Evolutionary conservation across 2,888 invertebrate genomes (phyloP), one percentile per base, ranked within the genome.

Genomic region (Peribatodes rhomboidaria): DNA sequence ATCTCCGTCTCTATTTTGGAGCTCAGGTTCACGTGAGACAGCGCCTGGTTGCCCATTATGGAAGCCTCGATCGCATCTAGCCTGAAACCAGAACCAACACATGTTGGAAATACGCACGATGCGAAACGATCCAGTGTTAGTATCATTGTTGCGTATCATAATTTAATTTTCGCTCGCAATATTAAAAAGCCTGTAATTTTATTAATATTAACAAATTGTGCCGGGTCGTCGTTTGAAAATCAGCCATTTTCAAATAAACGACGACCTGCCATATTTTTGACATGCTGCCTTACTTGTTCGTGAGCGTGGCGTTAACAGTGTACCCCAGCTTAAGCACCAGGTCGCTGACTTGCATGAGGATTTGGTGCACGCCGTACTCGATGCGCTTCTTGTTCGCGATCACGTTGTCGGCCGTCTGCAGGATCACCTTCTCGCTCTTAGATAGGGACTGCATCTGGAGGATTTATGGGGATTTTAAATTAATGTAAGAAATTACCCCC

Each of bases 351-450:
- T 97, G 97, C 53, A 96, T 87, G 37, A 97, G 88, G 67, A 98
- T 96, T 85, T 97, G 97, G 77, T 97, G 96, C 0, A 97, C 96
- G 7, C 97, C 97, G 77, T 97, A 97, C 80, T 98, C 98, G 13
- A 98, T 95, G 46, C 97, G 94, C 57, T 97, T 95, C 86, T 97
- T 98, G 1, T 96, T 97, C 65, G 97, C 97, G 79, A 97, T 85
- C 35, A 98, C 97, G 80, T 96, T 96, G 88, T 98, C 98, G 0
- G 97, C 97, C 46, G 97, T 98, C 79, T 97, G 96, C 53, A 97
- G 92, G 86, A 98, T 94, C 2, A 98, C 95, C 71, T 96, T 95
- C 80, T 97, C 97, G 63, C 96, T 95, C 81, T 96, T 97, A 1
- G 95, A 94, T 3, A 64, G 35, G 0, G 59, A 16, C 46, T 60